Evolutionary conservation across 92 coral and sea anemone genomes (phyloP).

Genomic region (Anthopleura xanthogrammica): DNA sequence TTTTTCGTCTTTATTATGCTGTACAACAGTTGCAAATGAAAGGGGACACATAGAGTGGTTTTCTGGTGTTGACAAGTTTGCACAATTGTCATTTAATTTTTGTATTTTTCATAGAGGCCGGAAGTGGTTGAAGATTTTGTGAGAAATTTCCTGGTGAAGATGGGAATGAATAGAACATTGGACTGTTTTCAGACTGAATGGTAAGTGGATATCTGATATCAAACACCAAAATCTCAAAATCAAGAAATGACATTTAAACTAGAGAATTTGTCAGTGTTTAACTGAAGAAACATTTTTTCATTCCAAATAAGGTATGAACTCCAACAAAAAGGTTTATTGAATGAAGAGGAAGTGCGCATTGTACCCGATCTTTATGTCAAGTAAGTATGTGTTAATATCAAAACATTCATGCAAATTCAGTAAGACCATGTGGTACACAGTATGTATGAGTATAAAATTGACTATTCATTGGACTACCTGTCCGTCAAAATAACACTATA

Average conservation of each 20-base stretch:
- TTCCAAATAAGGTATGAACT: conserved; percentile 68
- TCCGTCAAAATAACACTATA: too few species aligned
- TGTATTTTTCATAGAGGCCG: conserved; percentile 65
- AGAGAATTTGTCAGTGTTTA: background rate
- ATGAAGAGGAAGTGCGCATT: conserved; percentile 79
- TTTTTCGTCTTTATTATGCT: too few species aligned
- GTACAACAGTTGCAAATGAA: too few species aligned
- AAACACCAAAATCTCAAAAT: background rate
- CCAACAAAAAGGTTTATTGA: conserved; percentile 65
- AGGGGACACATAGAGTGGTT: too few species aligned
- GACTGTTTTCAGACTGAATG: conserved; percentile 99
- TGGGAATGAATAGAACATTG: conserved; percentile 94
- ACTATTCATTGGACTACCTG: too few species aligned
- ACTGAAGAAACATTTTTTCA: background rate
- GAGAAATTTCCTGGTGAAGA: conserved; percentile 95
- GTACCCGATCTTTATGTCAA: conserved; percentile 86
- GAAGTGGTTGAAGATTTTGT: conserved; percentile 98
- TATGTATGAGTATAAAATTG: too few species aligned
- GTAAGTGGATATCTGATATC: conserved; percentile 35
- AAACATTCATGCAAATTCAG: background rate
- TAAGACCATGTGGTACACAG: background rate
- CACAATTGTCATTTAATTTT: background rate
- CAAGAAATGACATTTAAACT: background rate
- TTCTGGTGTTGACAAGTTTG: too few species aligned
- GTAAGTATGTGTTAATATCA: conserved; percentile 26